phyloP scores from a whole-genome alignment of 2,797 vertebrate species.

The Eospalax fontanierii region DNA sequence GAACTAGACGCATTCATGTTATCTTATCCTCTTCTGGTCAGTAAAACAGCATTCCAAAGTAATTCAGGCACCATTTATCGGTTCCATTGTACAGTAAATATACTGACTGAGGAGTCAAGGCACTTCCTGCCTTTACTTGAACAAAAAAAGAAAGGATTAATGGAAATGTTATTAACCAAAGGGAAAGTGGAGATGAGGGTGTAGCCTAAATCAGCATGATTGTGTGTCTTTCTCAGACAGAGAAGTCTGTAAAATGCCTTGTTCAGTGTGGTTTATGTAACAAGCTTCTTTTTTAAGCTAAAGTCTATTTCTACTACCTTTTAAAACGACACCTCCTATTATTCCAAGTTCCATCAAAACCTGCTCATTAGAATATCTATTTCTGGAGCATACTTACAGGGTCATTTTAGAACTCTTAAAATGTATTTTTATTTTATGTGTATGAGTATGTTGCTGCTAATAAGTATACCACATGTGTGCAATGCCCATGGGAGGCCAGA shows the following conservation, averaged over 20 bases:
- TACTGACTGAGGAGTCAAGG: background rate
- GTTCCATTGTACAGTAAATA: background rate
- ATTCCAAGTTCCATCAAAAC: background rate
- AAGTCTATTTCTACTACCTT: background rate
- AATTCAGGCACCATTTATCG: background rate
- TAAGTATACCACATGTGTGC: no score
- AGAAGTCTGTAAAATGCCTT: slow-evolving; percentile 9
- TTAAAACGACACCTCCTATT: background rate
- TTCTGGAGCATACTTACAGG: background rate
- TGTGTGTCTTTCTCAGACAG: background rate
- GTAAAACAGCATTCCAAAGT: background rate
- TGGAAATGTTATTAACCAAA: slow-evolving; percentile 27
- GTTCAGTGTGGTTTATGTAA: slow-evolving; percentile 33
- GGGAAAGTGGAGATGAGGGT: background rate
- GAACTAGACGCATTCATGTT: background rate
- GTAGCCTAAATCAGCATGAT: background rate
- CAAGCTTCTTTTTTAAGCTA: slow-evolving; percentile 8
- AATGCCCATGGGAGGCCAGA: no score
- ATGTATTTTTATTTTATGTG: no score
- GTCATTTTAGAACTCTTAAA: no score
- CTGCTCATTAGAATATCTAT: background rate
- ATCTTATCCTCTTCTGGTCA: slow-evolving; percentile 16
- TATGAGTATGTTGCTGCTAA: no score
- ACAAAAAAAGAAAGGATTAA: background rate
- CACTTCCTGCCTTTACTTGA: slow-evolving; percentile 24